Evolutionary conservation across 2,797 vertebrate genomes (phyloP).

Genomic region (Spheniscus humboldti): DNA sequence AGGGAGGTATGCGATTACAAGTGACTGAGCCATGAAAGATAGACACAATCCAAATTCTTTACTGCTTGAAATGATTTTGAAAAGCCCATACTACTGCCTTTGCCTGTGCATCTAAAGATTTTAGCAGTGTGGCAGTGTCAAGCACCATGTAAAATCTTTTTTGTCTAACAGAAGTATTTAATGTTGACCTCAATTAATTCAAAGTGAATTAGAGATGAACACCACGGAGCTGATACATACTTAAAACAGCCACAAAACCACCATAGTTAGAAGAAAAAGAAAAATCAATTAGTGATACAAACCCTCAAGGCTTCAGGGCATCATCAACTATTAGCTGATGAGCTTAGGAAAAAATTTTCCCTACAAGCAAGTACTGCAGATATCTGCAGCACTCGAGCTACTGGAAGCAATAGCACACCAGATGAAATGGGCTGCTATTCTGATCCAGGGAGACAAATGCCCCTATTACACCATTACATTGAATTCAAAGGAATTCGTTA

Average conservation of each 20-base stretch:
- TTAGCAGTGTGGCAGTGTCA: not conserved
- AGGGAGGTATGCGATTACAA: not conserved
- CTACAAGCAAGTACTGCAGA: not conserved
- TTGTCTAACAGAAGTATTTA: not conserved
- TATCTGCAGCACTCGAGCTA: not conserved
- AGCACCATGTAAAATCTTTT: not conserved
- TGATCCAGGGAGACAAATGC: not conserved
- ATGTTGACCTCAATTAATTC: not conserved
- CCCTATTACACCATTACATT: not conserved
- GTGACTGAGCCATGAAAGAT: not conserved
- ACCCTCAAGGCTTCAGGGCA: not conserved
- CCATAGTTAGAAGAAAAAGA: not conserved
- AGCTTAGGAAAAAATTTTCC: not conserved
- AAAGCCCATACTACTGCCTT: not conserved
- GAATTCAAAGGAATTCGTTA: not conserved
- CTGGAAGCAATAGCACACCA: not conserved
- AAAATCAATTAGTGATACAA: constrained; percentile 4
- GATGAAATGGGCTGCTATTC: not conserved
- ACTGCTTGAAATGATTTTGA: not conserved
- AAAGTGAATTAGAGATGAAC: not conserved
- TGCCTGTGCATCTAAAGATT: not conserved
- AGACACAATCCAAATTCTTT: not conserved
- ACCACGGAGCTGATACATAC: not conserved
- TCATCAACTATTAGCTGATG: not conserved
- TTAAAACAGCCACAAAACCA: constrained; percentile 22